Evolutionary conservation across 2,797 vertebrate genomes (phyloP), one percentile per base, ranked within the genome.

Genomic region (Lindbergichthys nudifrons): DNA sequence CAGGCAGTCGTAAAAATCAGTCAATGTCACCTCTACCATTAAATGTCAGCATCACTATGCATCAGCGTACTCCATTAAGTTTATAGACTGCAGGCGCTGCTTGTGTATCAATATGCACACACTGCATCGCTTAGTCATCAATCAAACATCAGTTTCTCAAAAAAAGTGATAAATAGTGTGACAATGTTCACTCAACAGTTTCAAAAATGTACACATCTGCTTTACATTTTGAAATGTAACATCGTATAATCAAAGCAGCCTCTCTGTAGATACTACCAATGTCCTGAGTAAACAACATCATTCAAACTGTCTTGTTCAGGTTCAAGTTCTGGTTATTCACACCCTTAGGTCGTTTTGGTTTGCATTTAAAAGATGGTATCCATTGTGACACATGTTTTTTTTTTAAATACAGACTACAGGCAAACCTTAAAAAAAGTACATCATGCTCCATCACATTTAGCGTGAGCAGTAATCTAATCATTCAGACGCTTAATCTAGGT

Each of bases 11-110:
- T 50, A 26, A 74, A 30, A 68, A 75, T 53, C 48, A 19, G 61
- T 73, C 41, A 53, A 21, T 21, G 46, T 75, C 76, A 65, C 45
- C 62, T 48, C 32, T 64, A 18, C 26, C n/a, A 43, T 75, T 47
- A 73, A 70, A 47, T 41, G 18, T 59, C 19, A 48, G 14, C n/a
- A 56, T 75, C 66, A 26, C 41, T 47, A 1, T 45, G 53, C 42
- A 23, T 52, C 56, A 69, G 16, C 10, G 68, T 51, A 0, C 14
- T 36, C 23, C 21, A 36, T 65, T 51, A 63, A 11, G 16, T 58
- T 54, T 30, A 61, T 13, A 16, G 26, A 67, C 42, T 45, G 48
- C 52, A 53, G 53, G n/a, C 18, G 14, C 26, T 0, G 45, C 4
- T 57, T 26, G 48, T 51, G 8, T 1, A 0, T 71, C 21, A 23